Percentiles rank a stretch among this genome's conserved stretches.
phyloP scores from a whole-genome alignment of 2,797 vertebrate species.

The Poecilia velifera region DNA sequence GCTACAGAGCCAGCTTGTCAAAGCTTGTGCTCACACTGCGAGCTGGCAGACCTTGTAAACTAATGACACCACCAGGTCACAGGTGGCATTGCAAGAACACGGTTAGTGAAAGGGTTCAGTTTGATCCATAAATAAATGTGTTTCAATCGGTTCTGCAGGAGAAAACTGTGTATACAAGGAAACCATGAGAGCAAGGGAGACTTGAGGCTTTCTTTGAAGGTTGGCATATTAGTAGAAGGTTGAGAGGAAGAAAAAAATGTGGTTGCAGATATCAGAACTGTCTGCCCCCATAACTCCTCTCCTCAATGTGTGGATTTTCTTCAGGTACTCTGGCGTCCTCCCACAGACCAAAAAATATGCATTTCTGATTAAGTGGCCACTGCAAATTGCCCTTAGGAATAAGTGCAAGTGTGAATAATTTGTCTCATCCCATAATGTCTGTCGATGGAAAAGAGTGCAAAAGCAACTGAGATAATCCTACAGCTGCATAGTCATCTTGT shows the following conservation, averaged over 20 bases:
- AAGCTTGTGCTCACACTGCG: conserved; percentile 41
- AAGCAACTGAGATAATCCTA: neutral
- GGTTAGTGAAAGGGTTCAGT: neutral
- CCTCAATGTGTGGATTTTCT: neutral
- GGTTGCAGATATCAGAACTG: neutral
- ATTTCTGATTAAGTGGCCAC: neutral
- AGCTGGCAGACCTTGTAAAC: conserved; percentile 45
- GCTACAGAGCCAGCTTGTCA: conserved; percentile 66
- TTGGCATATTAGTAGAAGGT: neutral
- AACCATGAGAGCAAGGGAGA: neutral
- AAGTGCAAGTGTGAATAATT: neutral
- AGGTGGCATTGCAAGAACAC: conserved; percentile 33
- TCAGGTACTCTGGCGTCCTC: neutral
- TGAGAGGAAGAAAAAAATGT: neutral
- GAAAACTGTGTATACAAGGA: neutral
- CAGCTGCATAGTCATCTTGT: neutral
- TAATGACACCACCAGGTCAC: conserved; percentile 68
- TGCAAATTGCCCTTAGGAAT: neutral
- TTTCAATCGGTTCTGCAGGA: neutral
- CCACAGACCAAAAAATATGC: neutral
- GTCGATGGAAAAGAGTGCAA: neutral
- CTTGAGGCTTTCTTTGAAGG: neutral
- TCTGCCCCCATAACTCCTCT: neutral
- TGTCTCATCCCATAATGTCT: neutral
- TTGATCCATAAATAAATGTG: neutral